Evolutionary conservation across 2,797 vertebrate genomes (phyloP), one percentile per base, ranked within the genome.

Genomic region (Microctenopoma stevenorrisi): DNA sequence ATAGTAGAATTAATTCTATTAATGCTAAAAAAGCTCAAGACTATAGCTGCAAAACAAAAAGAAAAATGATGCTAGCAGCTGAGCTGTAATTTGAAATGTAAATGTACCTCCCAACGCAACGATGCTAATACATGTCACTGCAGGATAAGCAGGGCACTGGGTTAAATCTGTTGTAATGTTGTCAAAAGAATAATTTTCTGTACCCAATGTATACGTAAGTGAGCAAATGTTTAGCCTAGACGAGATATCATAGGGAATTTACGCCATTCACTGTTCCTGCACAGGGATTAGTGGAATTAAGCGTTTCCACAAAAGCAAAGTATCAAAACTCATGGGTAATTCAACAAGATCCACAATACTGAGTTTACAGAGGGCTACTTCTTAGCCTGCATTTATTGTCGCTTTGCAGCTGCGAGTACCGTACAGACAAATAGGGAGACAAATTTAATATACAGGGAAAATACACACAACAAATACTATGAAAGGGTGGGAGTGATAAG

Each of bases 301-400:
- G 78, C 86, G 64, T 89, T 88, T 80, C 26, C 75, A 91, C 89
- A 92, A 92, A 92, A 79, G 86, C 78, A 38, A 84, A 84, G 87
- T 89, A 91, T 93, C 86, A 89, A 90, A 91, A 91, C 91, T 93
- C 92, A 92, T 92, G 88, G 48, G 91, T 92, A 91, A 92, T 93
- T 93, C 92, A 92, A 88, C 88, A 82, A 82, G 80, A 68, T 1
- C 57, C 81, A 83, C 89, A 85, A 89, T 88, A 56, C 78, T 15
- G 70, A 89, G 83, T 92, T 90, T 87, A 87, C 83, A 35, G 64
- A 87, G 78, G 49, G 79, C 74, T 71, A 74, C 78, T 85, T 82
- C 84, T 82, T 76, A 78, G 83, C 71, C 68, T 7, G 56, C 25
- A 15, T 81, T 87, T 82, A 87, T 91, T 92, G 90, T 91, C 0